Evolutionary conservation across 2,888 invertebrate genomes (phyloP), one percentile per base, ranked within the genome.

Genomic region (Neoscelio sp.): DNA sequence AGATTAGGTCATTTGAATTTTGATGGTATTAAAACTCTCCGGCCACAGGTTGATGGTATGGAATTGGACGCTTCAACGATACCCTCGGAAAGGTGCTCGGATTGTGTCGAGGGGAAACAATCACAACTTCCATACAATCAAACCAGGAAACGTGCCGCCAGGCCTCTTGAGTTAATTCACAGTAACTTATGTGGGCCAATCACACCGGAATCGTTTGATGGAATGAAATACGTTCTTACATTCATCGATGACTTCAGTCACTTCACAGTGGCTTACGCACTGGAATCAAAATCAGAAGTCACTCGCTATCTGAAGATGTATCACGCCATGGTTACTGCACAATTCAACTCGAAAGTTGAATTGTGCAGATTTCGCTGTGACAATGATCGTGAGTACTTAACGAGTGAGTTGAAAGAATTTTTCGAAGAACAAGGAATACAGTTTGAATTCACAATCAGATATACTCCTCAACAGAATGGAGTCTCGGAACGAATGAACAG

Each of bases 391-490:
- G 84, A 87, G 38, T 85, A 84, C 42, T 23, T 82, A 0, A 83
- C 80, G 0, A 80, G 80, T 6, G 78, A 84, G 50, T 80, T 85
- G 12, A 78, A 78, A 48, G 12, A 78, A 10, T 75, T 77, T 68
- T 84, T 82, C 17, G 82, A 83, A 50, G 56, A 67, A 7, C 74
- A 76, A 46, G 85, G 83, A 2, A 84, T 86, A 28, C 56, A 70
- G 26, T 71, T 82, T 42, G 80, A 86, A 52, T 84, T 82, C 20
- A 80, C 79, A 1, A 82, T 83, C 15, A 64, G 81, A n/a, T 86
- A 85, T 67, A 86, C 83, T 7, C 85, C 84, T 0, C 67, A 86
- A 70, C 83, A 84, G 58, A 85, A 85, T 50, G 84, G 85, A 4
- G 80, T 85, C 0, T 82, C 84, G 2, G 84, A 85, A 58, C 7